Percentiles rank a stretch among this genome's conserved stretches.
Evolutionary conservation across 2,797 vertebrate genomes (phyloP).

Genomic region (Orestias chungarensis): DNA sequence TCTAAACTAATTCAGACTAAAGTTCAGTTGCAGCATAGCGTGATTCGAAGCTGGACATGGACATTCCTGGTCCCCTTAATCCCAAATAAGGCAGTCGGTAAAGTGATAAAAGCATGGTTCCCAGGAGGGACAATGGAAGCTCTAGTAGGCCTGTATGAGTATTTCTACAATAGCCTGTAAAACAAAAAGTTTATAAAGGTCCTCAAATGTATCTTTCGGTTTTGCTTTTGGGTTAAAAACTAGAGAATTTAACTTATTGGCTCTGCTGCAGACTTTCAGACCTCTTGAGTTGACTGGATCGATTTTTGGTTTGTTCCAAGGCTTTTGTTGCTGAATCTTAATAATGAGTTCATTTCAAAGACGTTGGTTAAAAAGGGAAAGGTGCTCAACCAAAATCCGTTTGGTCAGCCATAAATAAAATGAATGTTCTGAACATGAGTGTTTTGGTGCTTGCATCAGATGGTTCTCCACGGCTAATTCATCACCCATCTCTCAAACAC

Average conservation of each 20-base stretch:
- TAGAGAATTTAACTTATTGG: background rate
- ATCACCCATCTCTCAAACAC: background rate
- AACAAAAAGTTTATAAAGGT: background rate
- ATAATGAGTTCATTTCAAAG: background rate
- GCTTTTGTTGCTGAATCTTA: background rate
- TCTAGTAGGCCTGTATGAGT: background rate
- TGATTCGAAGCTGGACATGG: background rate
- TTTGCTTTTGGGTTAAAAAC: no score
- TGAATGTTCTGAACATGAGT: background rate
- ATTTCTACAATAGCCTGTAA: background rate
- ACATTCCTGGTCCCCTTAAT: background rate
- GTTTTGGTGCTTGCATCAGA: background rate
- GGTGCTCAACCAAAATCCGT: background rate
- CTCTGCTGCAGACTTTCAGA: background rate
- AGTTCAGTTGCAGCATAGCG: no score
- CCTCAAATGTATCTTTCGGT: background rate
- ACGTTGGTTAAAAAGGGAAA: background rate
- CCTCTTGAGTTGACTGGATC: background rate
- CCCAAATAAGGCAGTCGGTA: background rate
- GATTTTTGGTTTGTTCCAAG: background rate
- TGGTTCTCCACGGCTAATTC: background rate
- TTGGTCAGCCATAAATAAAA: no score
- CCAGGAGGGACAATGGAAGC: no score
- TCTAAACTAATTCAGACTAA: background rate
- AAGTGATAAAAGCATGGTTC: no score